Evolutionary conservation across 1,140 invertebrate genomes (phyloP).

Genomic region (Macrotrachela quadricornifera): DNA sequence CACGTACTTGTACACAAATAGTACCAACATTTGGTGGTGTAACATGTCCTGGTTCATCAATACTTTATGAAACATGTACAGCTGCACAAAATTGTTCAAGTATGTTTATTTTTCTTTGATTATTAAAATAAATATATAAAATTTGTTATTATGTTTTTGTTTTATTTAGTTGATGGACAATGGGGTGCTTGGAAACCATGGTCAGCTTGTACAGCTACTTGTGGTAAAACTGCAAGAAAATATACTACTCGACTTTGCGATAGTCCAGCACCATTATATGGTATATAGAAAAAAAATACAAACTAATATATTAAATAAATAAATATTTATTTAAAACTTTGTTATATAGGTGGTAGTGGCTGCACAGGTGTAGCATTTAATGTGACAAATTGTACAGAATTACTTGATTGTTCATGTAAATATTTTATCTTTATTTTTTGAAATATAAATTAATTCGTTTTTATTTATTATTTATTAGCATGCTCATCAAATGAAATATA

Average conservation of each 20-base stretch:
- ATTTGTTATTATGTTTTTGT: too few species aligned
- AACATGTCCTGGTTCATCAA: not conserved
- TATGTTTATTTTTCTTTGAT: slow-evolving; percentile 10
- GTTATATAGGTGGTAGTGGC: too few species aligned
- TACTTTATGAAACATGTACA: slow-evolving; percentile 17
- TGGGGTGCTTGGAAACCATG: slow-evolving; percentile 13
- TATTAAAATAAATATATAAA: too few species aligned
- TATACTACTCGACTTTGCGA: slow-evolving; percentile 13
- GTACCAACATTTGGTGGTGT: slow-evolving; percentile 2
- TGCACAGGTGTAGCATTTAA: too few species aligned
- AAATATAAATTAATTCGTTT: too few species aligned
- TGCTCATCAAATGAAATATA: too few species aligned
- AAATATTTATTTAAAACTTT: too few species aligned
- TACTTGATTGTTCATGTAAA: too few species aligned
- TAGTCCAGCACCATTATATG: slow-evolving; percentile 16
- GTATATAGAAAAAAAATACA: not conserved
- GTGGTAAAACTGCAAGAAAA: slow-evolving; percentile 14
- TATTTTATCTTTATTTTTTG: too few species aligned
- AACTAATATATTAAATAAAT: too few species aligned
- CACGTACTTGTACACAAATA: slow-evolving; percentile 10
- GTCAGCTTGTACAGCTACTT: slow-evolving; percentile 13
- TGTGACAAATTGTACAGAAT: too few species aligned
- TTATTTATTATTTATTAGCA: too few species aligned
- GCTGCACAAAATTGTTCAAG: slow-evolving; percentile 17
- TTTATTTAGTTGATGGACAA: slow-evolving; percentile 4